phyloP scores from a whole-genome alignment of 2,888 invertebrate species.

The Microctonus brassicae region DNA sequence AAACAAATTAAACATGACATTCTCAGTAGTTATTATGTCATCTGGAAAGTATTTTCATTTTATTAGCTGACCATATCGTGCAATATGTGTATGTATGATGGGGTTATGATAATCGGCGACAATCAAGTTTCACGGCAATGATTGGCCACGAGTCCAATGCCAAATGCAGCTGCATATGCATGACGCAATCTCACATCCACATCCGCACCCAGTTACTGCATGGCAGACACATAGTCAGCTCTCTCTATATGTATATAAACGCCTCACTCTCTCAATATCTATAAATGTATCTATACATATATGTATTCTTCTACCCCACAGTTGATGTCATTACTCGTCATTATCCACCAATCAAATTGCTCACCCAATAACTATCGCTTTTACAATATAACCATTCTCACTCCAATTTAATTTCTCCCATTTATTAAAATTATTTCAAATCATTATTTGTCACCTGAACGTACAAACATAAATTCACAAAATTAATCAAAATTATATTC shows the following conservation, averaged over 20 bases:
- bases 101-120: constrained; percentile 64
- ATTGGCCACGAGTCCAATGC: constrained; percentile 61
- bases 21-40: constrained; percentile 3
- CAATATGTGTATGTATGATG: constrained; percentile 45
- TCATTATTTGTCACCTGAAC: constrained; percentile 41
- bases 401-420: neutral
- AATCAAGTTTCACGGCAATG: constrained; percentile 67
- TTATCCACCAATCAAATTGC: constrained; percentile 67
- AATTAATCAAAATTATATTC: constrained; percentile 8
- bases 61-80: constrained; percentile 50
- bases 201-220: constrained; percentile 48
- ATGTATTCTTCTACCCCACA: constrained; percentile 54
- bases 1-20: neutral
- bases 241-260: constrained; percentile 33
- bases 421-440: constrained; percentile 21
- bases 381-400: constrained; percentile 38
- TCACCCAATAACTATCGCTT: constrained; percentile 63
- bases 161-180: constrained; percentile 68
- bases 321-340: constrained; percentile 68
- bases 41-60: constrained; percentile 55
- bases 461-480: constrained; percentile 29
- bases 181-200: constrained; percentile 67
- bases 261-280: constrained; percentile 16
- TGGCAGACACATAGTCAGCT: constrained; percentile 24
- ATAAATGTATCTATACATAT: neutral